A percentile compares a stretch with the other conserved stretches of the same genome.
These are phyloP conservation scores for Rhamphomyia laevipes DNA, from an alignment of 2,888 invertebrate genomes.

Conservation along the genomic window DNA sequence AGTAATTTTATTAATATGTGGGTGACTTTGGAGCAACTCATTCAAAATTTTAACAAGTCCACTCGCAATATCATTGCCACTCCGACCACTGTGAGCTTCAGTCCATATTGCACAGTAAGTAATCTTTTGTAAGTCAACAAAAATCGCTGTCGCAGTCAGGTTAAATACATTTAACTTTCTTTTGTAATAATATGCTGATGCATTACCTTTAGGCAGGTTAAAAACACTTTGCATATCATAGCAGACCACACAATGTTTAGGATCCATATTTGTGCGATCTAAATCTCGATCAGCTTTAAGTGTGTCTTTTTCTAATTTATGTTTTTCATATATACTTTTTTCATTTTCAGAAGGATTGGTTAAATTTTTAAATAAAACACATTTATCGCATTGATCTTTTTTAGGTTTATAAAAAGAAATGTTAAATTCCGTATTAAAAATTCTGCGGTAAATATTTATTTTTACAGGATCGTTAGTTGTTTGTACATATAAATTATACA, in stretches of 20 bases:
- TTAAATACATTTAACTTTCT: no score
- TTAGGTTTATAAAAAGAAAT: background rate
- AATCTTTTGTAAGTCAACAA: no score
- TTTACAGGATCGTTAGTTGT: background rate
- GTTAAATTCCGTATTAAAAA: background rate
- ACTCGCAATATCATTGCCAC: background rate
- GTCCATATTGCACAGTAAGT: background rate
- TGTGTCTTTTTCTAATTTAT: background rate
- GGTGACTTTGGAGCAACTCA: no score
- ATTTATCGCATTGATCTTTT: no score
- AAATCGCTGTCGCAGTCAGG: no score
- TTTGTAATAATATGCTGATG: no score
- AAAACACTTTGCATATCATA: no score
- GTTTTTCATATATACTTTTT: background rate
- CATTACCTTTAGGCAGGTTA: no score
- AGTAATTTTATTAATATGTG: no score
- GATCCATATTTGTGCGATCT: conserved; percentile 1
- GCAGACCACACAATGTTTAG: conserved; percentile 4
- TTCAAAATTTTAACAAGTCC: background rate
- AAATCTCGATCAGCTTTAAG: conserved; percentile 1
- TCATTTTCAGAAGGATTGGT: no score
- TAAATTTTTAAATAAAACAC: no score
- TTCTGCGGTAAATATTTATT: background rate
- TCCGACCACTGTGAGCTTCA: background rate
- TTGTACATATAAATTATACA: background rate